Evolutionary conservation across 2,888 invertebrate genomes (phyloP), one percentile per base, ranked within the genome.

Genomic region (Ophion ellenae): DNA sequence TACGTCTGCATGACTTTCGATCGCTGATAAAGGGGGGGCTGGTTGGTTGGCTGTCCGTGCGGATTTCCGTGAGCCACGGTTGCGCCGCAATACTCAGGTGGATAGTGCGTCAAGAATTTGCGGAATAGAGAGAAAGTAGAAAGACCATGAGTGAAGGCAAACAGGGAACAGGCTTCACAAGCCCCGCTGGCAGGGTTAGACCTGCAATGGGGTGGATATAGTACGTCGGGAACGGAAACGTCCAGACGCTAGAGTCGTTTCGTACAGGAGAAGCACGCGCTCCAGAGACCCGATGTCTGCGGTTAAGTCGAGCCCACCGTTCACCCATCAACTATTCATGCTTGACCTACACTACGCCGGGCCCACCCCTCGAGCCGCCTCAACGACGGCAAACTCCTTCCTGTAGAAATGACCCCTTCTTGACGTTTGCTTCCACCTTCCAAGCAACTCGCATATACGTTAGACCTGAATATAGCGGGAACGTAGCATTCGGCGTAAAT

Each of bases 271-370:
- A 59, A 36, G 36, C 66, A 36, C 36, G 76, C 76, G 88, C 87
- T 87, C 87, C 82, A 88, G 90, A 90, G 89, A 89, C 90, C 88
- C 87, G 88, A 87, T 89, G 90, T 90, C 90, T 89, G 91, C 88
- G 90, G 92, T 92, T 90, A 88, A 90, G 90, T 90, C 89, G 88
- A 88, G 87, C 87, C 89, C 81, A 84, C 77, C 81, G 66, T 88
- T 85, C 74, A 87, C 71, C 80, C 86, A 90, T 92, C 89, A 92
- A 92, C 88, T 91, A 92, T 92, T 92, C 90, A 92, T 90, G 89
- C 84, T 86, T 91, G 92, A 91, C 90, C 91, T 92, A 91, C 87
- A 90, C 88, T 83, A 74, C 10, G 28, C 70, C 61, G 73, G 45
- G 57, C 66, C 63, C 80, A 45, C 77, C 85, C 70, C 78, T 82